Percentiles rank a stretch among this genome's conserved stretches.
These are phyloP conservation scores for Rhinopomastus cyanomelas DNA, from an alignment of 2,113 vertebrate species.

Conservation along the genomic window DNA sequence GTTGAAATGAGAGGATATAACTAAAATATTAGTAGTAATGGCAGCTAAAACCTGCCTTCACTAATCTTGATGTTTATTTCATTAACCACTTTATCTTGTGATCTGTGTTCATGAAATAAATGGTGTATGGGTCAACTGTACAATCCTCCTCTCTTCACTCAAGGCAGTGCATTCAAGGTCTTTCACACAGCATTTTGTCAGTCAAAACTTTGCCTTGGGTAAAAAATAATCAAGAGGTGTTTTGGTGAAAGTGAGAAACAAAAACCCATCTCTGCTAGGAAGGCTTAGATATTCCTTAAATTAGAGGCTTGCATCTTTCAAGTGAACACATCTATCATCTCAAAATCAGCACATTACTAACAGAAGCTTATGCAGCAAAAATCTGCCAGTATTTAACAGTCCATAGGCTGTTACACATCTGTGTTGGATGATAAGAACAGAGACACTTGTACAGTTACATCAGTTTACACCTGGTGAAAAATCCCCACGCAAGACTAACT, in stretches of 20 bases:
- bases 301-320: background rate
- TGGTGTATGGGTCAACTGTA: background rate
- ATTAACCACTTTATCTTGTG: too few species aligned
- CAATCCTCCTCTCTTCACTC: background rate
- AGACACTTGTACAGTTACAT: background rate
- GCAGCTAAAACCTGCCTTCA: background rate
- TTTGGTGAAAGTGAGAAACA: background rate
- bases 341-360: background rate
- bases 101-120: too few species aligned
- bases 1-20: background rate
- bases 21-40: background rate
- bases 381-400: background rate
- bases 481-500: background rate
- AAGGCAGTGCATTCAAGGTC: background rate
- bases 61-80: background rate
- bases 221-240: background rate
- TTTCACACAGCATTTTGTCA: background rate
- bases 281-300: background rate
- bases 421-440: background rate
- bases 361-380: background rate
- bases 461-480: background rate
- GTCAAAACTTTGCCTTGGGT: background rate
- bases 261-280: background rate
- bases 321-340: background rate
- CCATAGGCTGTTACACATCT: background rate